Evolutionary conservation across 2,113 vertebrate genomes (phyloP).

Genomic region (Centrocercus urophasianus): DNA sequence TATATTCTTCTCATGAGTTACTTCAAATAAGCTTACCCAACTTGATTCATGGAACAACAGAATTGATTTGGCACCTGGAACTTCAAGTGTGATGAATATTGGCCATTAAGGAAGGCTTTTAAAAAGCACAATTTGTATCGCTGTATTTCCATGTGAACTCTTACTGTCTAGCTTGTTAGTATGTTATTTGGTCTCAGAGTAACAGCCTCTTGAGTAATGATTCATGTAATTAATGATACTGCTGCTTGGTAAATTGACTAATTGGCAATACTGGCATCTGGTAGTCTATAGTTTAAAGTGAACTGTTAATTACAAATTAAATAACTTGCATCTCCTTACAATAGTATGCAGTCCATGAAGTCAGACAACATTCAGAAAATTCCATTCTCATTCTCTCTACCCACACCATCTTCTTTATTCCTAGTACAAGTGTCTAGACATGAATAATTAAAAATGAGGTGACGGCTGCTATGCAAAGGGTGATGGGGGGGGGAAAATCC

Average conservation of each 20-base stretch:
- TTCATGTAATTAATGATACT: neutral
- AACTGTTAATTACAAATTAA: neutral
- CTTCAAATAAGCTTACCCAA: fast-evolving
- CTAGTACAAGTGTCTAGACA: neutral
- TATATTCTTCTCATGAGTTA: fast-evolving
- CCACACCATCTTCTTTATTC: neutral
- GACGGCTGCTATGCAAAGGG: conserved; percentile 42
- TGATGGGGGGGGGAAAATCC: neutral
- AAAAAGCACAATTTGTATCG: neutral
- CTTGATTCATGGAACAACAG: neutral
- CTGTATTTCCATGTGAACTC: neutral
- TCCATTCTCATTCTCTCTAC: neutral
- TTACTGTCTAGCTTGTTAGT: neutral
- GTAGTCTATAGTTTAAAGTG: neutral
- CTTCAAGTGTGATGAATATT: neutral
- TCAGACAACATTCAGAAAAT: neutral
- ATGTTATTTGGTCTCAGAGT: neutral
- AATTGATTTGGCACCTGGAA: neutral
- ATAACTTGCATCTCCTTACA: neutral
- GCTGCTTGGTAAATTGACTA: neutral
- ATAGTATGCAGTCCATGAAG: neutral
- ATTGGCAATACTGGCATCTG: conserved; percentile 10
- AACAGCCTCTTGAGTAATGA: neutral
- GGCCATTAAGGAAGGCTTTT: neutral
- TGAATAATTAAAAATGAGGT: conserved; percentile 10